These are phyloP conservation scores for Allophyes oxyacanthae DNA, from an alignment of 2,888 invertebrate genomes.

Conservation along the genomic window DNA sequence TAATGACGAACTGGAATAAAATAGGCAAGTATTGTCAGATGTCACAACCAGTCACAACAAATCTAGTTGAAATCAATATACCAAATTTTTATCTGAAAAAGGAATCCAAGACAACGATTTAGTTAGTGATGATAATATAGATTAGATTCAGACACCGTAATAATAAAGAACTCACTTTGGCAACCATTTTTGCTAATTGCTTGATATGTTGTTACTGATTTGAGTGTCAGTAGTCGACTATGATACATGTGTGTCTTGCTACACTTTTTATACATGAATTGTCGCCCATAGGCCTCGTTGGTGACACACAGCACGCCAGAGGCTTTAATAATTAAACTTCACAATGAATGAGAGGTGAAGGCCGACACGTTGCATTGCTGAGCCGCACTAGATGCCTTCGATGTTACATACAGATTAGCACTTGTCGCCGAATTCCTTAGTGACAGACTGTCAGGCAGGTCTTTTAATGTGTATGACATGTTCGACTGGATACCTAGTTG, in stretches of 20 bases:
- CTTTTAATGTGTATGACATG: too few species aligned
- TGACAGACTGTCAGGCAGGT: too few species aligned
- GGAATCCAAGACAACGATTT: too few species aligned
- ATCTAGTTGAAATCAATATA: too few species aligned
- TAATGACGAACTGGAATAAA: constrained; percentile 67
- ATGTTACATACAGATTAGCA: constrained; percentile 6
- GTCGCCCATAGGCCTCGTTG: constrained; percentile 22
- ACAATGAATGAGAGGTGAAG: constrained; percentile 50
- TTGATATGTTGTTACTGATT: constrained; percentile 65
- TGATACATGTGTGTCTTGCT: constrained; percentile 59
- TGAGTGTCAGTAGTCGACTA: constrained; percentile 70
- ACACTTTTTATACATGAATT: constrained; percentile 75
- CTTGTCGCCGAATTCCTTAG: too few species aligned
- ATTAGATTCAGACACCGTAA: not conserved
- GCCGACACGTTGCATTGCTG: constrained; percentile 27
- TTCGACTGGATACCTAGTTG: too few species aligned
- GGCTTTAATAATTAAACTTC: constrained; percentile 19
- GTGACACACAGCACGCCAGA: constrained; percentile 35
- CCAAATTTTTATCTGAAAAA: too few species aligned
- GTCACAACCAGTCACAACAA: too few species aligned
- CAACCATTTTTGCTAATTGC: constrained; percentile 62
- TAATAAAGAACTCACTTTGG: not conserved
- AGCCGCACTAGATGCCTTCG: constrained; percentile 4
- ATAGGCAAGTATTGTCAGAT: not conserved
- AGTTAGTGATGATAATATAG: too few species aligned